These are phyloP conservation scores for Linnaemya vulpina DNA, from an alignment of 2,888 invertebrate genomes.

Conservation along the genomic window DNA sequence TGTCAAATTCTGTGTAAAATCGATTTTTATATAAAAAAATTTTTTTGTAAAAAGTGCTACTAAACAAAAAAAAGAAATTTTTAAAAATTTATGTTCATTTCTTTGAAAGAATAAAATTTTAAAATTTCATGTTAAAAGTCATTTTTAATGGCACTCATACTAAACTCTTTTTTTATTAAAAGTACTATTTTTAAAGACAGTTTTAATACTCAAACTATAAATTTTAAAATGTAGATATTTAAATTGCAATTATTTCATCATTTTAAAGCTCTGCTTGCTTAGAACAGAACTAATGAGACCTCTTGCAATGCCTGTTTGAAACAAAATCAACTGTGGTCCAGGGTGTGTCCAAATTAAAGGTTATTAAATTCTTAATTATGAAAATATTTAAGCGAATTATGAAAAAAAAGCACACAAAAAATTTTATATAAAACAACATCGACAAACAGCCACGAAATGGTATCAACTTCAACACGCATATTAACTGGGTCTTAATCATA, in stretches of 20 bases:
- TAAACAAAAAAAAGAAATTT: too few relatives aligned
- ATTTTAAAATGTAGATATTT: too few relatives aligned
- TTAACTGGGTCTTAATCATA: slow-evolving; percentile 43
- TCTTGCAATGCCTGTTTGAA: not conserved
- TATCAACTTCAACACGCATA: slow-evolving; percentile 43
- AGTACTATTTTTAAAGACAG: too few relatives aligned
- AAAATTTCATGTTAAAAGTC: too few relatives aligned
- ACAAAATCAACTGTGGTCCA: slow-evolving; percentile 54
- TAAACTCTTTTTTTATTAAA: not conserved
- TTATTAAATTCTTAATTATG: slow-evolving; percentile 62
- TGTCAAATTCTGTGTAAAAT: not conserved
- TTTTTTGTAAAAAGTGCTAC: too few relatives aligned
- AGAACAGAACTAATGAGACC: not conserved
- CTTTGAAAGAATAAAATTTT: too few relatives aligned
- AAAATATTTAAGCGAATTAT: slow-evolving; percentile 29
- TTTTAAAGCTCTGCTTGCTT: slow-evolving; percentile 19
- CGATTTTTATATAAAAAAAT: not conserved
- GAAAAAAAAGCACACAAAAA: not conserved
- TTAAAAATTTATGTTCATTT: too few relatives aligned
- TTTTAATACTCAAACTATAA: too few relatives aligned
- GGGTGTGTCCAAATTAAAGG: slow-evolving; percentile 65
- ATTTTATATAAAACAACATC: slow-evolving; percentile 11
- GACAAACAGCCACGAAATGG: slow-evolving; percentile 1
- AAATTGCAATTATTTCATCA: too few relatives aligned
- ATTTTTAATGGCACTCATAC: not conserved